Base-by-base conservation (phyloP, 2,888 invertebrate species). In the Pollenia amentaria region DNA sequence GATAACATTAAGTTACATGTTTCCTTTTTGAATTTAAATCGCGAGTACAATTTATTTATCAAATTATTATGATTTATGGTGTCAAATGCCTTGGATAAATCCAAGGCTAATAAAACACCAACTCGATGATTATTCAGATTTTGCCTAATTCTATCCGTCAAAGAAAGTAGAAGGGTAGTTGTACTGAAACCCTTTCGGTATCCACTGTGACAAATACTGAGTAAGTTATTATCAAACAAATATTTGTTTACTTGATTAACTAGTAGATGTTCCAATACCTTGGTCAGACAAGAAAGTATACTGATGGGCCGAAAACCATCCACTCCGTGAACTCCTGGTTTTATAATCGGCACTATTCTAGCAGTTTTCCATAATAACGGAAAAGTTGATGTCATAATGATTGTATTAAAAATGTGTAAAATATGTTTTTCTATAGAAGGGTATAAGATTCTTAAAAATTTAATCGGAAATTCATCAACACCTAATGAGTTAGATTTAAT, bases 401-500 rank as follows among this genome's bases (percentile, higher is more conserved):
- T 69, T 4, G 40, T 53, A 11, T 60, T 46, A 11, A n/a, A 60
- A n/a, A 46, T 60, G n/a, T 60, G 46, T 6, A 60, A 18, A 2
- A 72, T 7, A 44, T 72, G 42, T 1, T 8, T 44, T 11, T 55
- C 72, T 8, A 72, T 4, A 4, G 6, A 44, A 1, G 57, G 72
- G 9, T 57, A 72, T 42, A 72, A 21, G 11, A 57, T 55, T 42
- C 42, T 72, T 2, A 57, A 11, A 44, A 55, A 72, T 21, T 55
- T 72, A n/a, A 69, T 51, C 7, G 69, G 16, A 2, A 69, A 12
- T 3, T 51, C 12, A 16, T 69, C 69, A 51, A 16, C 51, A 3
- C 69, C 69, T 7, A 12, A 16, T 9, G 51, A n/a, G 29, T 69
- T 69, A 10, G 69, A 69, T n/a, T 69, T 69, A 12, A 69, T 12